A percentile compares a stretch with the other conserved stretches of the same genome.
Conservation (phyloP, 2,113 vertebrate genomes). For the Isichthys henryi region DNA sequence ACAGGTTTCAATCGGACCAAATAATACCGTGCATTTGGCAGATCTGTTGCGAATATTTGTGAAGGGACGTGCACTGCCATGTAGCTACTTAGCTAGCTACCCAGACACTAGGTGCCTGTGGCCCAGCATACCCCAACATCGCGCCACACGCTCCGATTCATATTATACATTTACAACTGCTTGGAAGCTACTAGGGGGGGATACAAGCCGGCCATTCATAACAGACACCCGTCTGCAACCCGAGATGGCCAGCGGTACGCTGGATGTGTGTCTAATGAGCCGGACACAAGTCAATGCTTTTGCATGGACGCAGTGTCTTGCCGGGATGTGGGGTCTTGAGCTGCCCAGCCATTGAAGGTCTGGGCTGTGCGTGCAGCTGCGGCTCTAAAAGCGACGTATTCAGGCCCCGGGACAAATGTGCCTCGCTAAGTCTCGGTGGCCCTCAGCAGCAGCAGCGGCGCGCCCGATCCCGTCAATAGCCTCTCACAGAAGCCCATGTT, state of each 20-base stretch:
- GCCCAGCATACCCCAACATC: neutral
- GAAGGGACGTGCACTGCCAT: neutral
- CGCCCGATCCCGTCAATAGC: neutral
- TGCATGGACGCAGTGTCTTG: constrained; percentile 6
- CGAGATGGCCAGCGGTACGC: neutral
- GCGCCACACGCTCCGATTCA: neutral
- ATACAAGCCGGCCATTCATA: neutral
- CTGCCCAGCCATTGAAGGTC: constrained; percentile 5
- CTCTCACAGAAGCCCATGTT: neutral
- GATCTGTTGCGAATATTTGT: neutral
- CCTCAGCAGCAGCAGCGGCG: neutral
- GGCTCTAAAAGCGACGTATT: constrained; percentile 15
- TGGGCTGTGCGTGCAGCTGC: constrained; percentile 12
- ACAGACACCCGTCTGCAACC: neutral
- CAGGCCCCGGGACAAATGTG: neutral
- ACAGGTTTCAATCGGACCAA: neutral
- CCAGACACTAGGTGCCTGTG: neutral
- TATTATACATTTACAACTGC: neutral
- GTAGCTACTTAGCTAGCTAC: neutral
- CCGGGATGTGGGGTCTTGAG: neutral
- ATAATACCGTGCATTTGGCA: neutral
- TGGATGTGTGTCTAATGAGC: neutral
- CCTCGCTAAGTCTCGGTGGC: neutral
- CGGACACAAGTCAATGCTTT: neutral
- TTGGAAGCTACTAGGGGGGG: neutral